phyloP scores from a whole-genome alignment of 2,113 vertebrate genomes.

The Mus spicilegus region DNA sequence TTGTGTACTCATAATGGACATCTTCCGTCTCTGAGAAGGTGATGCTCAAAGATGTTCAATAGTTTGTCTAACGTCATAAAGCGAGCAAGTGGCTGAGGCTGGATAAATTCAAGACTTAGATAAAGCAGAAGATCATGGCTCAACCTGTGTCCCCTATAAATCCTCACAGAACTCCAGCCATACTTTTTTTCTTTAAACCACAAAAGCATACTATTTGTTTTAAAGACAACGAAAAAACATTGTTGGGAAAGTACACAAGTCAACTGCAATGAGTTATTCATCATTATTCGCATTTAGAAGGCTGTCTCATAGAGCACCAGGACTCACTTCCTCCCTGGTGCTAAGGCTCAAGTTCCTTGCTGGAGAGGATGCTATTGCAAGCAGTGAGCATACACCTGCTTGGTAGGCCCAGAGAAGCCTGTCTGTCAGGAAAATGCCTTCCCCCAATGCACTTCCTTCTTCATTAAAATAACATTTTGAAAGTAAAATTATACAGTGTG shows the following conservation, averaged over 20 bases:
- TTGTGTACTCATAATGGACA: not conserved
- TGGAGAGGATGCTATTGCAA: rapidly evolving
- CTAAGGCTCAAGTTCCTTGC: not conserved
- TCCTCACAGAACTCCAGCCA: not conserved
- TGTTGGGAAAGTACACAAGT: not conserved
- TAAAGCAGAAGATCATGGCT: not conserved
- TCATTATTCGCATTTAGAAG: not conserved
- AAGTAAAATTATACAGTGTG: constrained; percentile 75
- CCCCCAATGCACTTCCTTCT: constrained; percentile 60
- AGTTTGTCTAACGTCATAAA: not conserved
- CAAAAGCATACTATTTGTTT: not conserved
- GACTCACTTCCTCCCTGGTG: not conserved
- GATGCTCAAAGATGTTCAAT: not conserved
- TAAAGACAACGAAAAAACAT: constrained; percentile 27
- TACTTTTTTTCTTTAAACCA: not conserved
- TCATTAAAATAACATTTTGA: constrained; percentile 81
- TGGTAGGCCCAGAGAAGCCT: rapidly evolving
- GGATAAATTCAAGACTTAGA: not conserved
- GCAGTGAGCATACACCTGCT: not conserved
- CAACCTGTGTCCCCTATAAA: not conserved
- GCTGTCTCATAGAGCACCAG: not conserved
- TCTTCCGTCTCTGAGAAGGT: not conserved
- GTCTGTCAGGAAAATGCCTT: constrained; percentile 43
- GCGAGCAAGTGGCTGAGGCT: not conserved
- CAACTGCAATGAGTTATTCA: not conserved